Evolutionary conservation across 2,113 vertebrate genomes (phyloP), one percentile per base, ranked within the genome.

Genomic region (Deroptyus accipitrinus): DNA sequence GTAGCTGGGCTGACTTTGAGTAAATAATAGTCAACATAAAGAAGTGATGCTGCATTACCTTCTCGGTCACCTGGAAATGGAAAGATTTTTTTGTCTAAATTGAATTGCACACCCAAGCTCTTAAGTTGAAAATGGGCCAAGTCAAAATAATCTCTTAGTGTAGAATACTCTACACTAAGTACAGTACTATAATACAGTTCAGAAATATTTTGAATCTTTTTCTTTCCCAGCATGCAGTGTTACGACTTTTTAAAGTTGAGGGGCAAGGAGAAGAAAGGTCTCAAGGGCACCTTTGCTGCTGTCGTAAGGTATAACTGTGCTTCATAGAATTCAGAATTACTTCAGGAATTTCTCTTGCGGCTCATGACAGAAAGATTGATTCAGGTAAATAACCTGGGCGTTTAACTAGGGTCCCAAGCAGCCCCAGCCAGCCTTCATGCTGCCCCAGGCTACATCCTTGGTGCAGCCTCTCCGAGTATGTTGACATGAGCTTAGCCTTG

Each of bases 141-240:
- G 42, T 57, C 35, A 93, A 73, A 92, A 90, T 57, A 17, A 88
- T 88, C 35, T 57, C 46, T 68, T 55, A 54, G 37, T 80, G 75
- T n/a, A 77, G 48, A 88, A 85, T 78, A 72, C 7, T 64, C 31
- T n/a, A 61, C 33, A 27, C 8, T 64, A 89, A 59, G 31, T 70
- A 61, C 17, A 87, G 31, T 62, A 59, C 11, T 23, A 13, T 30
- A 85, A 67, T 57, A 55, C 22, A 62, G 22, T 81, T 94, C 57
- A 92, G 67, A 87, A 88, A 33, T 23, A 11, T 80, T 95, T 82
- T 95, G 76, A 83, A 52, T 69, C 59, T 61, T 52, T 83, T 94
- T 62, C 41, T 90, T 23, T 86, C 17, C 41, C 52, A 70, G 35
- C 7, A 35, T 19, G 25, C 20, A 70, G 8, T 27, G 31, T 61